Conservation (phyloP, 2,888 invertebrate species). For the Brachynemurus nebulosus region DNA sequence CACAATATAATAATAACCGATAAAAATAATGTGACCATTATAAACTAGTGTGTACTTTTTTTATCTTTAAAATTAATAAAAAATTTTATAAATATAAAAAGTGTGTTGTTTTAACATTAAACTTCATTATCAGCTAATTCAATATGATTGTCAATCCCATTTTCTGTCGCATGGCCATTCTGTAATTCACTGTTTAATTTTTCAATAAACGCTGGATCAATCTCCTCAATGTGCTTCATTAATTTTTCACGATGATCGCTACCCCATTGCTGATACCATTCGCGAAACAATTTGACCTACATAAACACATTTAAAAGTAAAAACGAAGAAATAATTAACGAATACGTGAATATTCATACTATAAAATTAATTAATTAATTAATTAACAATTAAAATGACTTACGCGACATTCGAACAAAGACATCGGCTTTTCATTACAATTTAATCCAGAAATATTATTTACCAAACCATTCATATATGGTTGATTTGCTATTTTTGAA, state of each 20-base stretch:
- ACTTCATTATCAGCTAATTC: slow-evolving; percentile 5
- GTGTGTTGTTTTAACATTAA: no score
- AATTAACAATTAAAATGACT: slow-evolving; percentile 23
- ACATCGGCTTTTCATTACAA: slow-evolving; percentile 63
- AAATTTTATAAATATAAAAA: no score
- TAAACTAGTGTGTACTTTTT: no score
- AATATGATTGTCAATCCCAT: slow-evolving; percentile 1
- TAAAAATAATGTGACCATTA: no score
- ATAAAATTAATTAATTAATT: slow-evolving; percentile 4
- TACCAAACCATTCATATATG: slow-evolving; percentile 59
- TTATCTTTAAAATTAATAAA: no score
- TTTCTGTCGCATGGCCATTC: slow-evolving; percentile 21
- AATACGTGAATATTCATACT: background rate
- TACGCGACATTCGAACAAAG: slow-evolving; percentile 69
- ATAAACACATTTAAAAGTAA: slow-evolving; percentile 17
- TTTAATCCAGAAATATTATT: slow-evolving; percentile 49
- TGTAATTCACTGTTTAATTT: slow-evolving; percentile 46
- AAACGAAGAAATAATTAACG: background rate
- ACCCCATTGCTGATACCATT: slow-evolving; percentile 72
- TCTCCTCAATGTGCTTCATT: slow-evolving; percentile 51
- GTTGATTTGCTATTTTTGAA: slow-evolving; percentile 44
- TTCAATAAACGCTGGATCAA: slow-evolving; percentile 55
- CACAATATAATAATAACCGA: no score
- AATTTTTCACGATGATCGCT: slow-evolving; percentile 56
- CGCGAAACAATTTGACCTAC: slow-evolving; percentile 66